Conservation (phyloP, 2,888 invertebrate genomes). For the Andrena bucephala region DNA sequence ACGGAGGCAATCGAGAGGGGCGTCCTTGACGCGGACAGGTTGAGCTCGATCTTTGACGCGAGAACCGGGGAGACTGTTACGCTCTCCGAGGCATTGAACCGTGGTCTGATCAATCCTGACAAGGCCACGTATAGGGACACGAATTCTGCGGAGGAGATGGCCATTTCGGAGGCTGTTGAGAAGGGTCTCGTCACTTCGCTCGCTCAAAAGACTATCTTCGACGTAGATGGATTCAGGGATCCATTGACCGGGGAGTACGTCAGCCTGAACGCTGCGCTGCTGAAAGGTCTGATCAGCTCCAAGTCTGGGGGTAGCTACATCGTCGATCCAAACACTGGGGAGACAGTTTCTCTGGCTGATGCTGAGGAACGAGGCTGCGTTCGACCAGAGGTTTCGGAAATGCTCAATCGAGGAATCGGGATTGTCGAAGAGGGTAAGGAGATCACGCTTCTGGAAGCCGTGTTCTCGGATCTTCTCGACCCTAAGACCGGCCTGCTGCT, state of each 20-base stretch:
- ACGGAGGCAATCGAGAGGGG: constrained; percentile 95
- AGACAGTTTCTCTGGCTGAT: constrained; percentile 91
- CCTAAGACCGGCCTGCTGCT: constrained; percentile 94
- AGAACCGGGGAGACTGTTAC: constrained; percentile 92
- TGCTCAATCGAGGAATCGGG: constrained; percentile 93
- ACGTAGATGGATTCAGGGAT: constrained; percentile 96
- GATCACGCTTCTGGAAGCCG: constrained; percentile 94
- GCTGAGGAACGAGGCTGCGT: constrained; percentile 92
- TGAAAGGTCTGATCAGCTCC: constrained; percentile 91
- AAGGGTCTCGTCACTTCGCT: constrained; percentile 95
- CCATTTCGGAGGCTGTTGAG: constrained; percentile 94
- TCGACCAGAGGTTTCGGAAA: constrained; percentile 94
- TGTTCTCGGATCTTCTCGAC: constrained; percentile 94
- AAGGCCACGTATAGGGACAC: constrained; percentile 90
- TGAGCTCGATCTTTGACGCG: constrained; percentile 94
- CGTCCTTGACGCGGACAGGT: constrained; percentile 92
- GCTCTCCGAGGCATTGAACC: constrained; percentile 93
- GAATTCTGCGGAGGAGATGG: constrained; percentile 89
- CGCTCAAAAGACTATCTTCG: constrained; percentile 94
- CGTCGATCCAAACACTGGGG: constrained; percentile 90
- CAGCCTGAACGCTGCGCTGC: constrained; percentile 93
- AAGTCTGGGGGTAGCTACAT: constrained; percentile 87
- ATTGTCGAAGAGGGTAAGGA: constrained; percentile 92
- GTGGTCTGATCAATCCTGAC: constrained; percentile 91
- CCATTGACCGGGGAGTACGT: constrained; percentile 92